Conservation (phyloP, 2,113 vertebrate genomes). For the Leucosticte australis region DNA sequence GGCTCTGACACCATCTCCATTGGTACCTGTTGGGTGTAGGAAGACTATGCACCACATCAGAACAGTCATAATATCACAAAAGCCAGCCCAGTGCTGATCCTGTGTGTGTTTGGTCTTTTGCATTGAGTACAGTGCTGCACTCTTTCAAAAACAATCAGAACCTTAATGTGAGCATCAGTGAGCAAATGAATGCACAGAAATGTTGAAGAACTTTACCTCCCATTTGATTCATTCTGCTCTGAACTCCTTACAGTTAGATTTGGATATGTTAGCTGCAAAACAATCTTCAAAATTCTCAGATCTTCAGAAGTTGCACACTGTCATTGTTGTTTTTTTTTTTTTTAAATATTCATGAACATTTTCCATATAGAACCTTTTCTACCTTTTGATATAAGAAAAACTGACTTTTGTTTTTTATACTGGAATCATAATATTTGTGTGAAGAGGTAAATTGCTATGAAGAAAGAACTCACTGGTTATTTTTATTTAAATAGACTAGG, state of each 20-base stretch:
- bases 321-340: not conserved
- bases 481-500: not conserved
- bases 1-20: accelerated
- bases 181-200: not conserved
- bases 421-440: not conserved
- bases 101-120: not conserved
- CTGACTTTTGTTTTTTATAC: not conserved
- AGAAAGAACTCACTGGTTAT: not conserved
- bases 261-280: not conserved
- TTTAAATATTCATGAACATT: not conserved
- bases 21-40: not conserved
- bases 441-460: not conserved
- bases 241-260: not conserved
- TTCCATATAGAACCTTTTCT: not conserved
- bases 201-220: not conserved
- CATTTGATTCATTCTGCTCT: not conserved
- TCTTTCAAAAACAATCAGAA: not conserved
- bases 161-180: accelerated
- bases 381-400: not conserved
- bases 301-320: not conserved
- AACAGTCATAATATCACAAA: not conserved
- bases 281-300: not conserved
- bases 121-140: not conserved
- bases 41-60: not conserved
- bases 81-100: accelerated